Evolutionary conservation across 2,797 vertebrate genomes (phyloP).

Genomic region (Scolopax bukidnonensis): DNA sequence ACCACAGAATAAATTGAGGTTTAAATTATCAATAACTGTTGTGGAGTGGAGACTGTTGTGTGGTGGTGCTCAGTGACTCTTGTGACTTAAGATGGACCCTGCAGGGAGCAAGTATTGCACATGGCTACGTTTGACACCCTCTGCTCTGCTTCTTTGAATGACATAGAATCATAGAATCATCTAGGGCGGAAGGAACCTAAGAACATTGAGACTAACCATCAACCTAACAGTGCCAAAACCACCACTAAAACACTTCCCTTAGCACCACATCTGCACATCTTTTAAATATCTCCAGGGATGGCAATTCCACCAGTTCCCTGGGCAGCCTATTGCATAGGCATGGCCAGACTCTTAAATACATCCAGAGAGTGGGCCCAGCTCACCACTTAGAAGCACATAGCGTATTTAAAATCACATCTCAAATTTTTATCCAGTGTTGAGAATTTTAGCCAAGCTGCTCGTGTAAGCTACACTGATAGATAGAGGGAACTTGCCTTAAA

Average conservation of each 20-base stretch:
- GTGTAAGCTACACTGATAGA: not conserved
- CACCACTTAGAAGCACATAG: not conserved
- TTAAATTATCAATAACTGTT: not conserved
- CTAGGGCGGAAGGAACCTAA: not conserved
- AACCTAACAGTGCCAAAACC: not conserved
- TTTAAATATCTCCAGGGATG: not conserved
- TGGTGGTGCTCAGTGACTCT: not conserved
- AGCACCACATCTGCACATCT: not conserved
- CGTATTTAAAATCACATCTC: not conserved
- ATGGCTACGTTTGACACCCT: rapidly evolving
- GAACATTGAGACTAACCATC: not conserved
- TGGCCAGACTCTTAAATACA: not conserved
- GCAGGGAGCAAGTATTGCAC: not conserved
- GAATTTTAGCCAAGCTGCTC: not conserved
- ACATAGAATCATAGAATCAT: not conserved
- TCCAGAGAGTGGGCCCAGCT: not conserved
- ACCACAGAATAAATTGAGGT: not conserved
- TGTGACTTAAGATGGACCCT: not conserved
- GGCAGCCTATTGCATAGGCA: not conserved
- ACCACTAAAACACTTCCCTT: not conserved
- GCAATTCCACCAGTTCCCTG: not conserved
- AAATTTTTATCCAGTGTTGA: not conserved
- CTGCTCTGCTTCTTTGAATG: not conserved
- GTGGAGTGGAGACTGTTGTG: not conserved
- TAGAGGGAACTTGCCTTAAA: not conserved